These are phyloP conservation scores for Heliconius hewitsoni DNA, from an alignment of 1,140 invertebrate species.

Conservation along the genomic window DNA sequence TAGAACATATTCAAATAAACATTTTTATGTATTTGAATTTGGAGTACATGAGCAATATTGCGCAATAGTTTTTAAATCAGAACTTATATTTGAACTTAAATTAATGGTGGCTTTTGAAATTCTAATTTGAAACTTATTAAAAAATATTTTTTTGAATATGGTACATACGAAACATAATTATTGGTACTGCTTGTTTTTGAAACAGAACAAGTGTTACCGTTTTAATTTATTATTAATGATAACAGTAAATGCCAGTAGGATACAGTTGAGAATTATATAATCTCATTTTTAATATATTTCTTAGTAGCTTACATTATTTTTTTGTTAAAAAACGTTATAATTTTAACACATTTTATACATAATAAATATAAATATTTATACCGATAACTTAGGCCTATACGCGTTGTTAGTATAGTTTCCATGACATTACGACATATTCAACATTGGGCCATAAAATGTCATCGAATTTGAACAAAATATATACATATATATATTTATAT, in stretches of 20 bases:
- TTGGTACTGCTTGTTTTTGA: background rate
- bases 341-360: constrained; percentile 39
- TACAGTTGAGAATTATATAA: constrained; percentile 22
- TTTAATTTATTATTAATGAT: background rate
- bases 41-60: background rate
- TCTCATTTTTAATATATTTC: constrained; percentile 34
- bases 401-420: constrained; percentile 39
- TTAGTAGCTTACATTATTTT: constrained; percentile 24
- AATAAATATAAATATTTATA: constrained; percentile 38
- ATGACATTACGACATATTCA: constrained; percentile 32
- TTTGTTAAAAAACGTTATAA: constrained; percentile 34
- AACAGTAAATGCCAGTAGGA: constrained; percentile 8
- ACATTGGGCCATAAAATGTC: constrained; percentile 36
- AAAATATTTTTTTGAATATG: background rate
- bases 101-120: background rate
- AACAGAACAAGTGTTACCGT: background rate
- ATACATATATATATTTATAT: constrained; percentile 33
- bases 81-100: background rate
- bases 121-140: background rate
- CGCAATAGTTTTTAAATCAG: background rate
- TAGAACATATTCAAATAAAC: background rate
- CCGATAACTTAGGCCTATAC: constrained; percentile 40
- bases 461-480: constrained; percentile 46
- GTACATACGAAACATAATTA: background rate
- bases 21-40: background rate